A percentile compares a stretch with the other conserved stretches of the same genome.
Conservation (phyloP, 2,113 vertebrate species). For the Heterotilapia buettikoferi region DNA sequence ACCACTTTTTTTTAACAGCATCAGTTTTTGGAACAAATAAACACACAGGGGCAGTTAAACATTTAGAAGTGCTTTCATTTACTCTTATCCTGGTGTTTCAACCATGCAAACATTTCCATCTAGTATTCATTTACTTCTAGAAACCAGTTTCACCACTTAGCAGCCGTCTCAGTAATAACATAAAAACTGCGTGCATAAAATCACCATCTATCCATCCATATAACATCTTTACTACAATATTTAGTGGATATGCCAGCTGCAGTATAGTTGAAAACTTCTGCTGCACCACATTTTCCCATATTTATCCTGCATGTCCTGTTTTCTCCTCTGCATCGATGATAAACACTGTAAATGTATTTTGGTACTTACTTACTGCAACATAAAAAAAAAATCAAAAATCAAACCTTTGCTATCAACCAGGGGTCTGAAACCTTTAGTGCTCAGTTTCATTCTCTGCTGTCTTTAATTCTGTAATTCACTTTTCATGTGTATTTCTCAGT, state of each 20-base stretch:
- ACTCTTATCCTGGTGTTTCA: not conserved
- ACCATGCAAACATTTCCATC: not conserved
- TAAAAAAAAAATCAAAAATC: fast-evolving
- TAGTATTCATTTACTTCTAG: not conserved
- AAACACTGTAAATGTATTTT: not conserved
- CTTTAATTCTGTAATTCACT: not conserved
- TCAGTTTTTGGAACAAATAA: not conserved
- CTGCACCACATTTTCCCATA: not conserved
- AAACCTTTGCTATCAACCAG: not conserved
- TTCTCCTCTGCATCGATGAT: not conserved
- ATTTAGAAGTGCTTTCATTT: not conserved
- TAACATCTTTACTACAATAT: not conserved
- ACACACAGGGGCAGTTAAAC: not conserved
- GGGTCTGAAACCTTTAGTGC: not conserved
- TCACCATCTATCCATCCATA: not conserved
- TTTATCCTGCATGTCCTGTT: not conserved
- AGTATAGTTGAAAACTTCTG: not conserved
- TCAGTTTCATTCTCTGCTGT: not conserved
- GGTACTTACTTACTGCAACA: not conserved
- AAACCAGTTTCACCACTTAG: not conserved
- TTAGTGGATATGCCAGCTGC: not conserved
- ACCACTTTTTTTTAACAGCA: not conserved
- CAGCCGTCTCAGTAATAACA: not conserved
- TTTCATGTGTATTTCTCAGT: not conserved
- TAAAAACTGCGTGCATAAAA: not conserved